Evolutionary conservation across 2,888 invertebrate species (phyloP), one percentile per base, ranked within the genome.

Genomic region (Ferdinandea cuprea): DNA sequence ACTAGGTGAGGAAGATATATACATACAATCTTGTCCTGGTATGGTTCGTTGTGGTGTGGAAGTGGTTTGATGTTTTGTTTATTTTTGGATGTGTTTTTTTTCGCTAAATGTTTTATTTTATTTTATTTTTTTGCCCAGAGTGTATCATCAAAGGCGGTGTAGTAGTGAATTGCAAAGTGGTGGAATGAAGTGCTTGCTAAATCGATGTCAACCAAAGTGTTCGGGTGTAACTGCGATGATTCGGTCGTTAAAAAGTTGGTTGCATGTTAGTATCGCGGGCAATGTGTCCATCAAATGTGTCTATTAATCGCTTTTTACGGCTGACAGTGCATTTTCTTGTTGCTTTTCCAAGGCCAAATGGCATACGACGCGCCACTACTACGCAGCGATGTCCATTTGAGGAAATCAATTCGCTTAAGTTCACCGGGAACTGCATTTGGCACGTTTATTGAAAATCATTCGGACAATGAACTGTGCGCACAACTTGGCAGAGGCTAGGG

Each of bases 361-460:
- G 8, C 5, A 9, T 17, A 35, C 15, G 8, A 7, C 15, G 15
- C 8, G 37, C 7, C 7, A 7, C 13, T 15, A 40, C 13, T 54
- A 35, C 58, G 25, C 58, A 58, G 58, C 11, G 5, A 7, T n/a
- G 9, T 25, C 2, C 19, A 15, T 8, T 28, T 28, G 21, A 58
- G 40, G 40, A 58, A 58, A 58, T 28, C 40, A 40, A 58, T 58
- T 58, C n/a, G n/a, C n/a, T n/a, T n/a, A n/a, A n/a, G n/a, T n/a
- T 40, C 5, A 15, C 9, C 40, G 40, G 11, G 25, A 48, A 13
- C 9, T 44, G 30, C 30, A 46, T 21, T 61, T 46, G 32, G 32
- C 46, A 61, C 32, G 19, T 61, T 13, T 0, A 32, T 21, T 46
- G 35, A 19, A 61, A 61, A 32, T 61, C 46, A 30, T 8, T 63